Conservation (phyloP, 2,797 vertebrate genomes). For the Orestias chungarensis region DNA sequence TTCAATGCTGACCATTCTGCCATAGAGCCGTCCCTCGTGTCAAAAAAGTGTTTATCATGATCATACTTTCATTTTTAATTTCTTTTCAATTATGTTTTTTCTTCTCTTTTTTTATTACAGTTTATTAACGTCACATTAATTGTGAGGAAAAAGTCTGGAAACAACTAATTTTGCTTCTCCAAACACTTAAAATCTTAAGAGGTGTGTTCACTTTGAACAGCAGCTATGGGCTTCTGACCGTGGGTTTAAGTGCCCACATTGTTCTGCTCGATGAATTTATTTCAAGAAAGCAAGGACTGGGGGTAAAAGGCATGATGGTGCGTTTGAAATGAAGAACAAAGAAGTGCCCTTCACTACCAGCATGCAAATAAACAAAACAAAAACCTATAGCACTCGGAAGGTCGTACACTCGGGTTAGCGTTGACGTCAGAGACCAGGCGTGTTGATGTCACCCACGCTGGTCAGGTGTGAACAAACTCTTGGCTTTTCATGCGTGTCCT, state of each 20-base stretch:
- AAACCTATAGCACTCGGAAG: slow-evolving; percentile 46
- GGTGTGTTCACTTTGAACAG: too few species aligned
- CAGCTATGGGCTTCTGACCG: neutral
- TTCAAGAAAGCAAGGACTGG: slow-evolving; percentile 6
- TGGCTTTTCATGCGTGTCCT: slow-evolving; percentile 1
- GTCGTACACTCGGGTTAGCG: slow-evolving; percentile 28
- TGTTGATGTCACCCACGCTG: slow-evolving; percentile 48
- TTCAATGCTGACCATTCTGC: too few species aligned
- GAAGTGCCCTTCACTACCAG: slow-evolving; percentile 27
- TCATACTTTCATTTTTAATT: too few species aligned
- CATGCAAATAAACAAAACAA: slow-evolving; percentile 41
- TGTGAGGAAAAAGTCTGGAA: neutral
- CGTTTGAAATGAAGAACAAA: slow-evolving; percentile 58
- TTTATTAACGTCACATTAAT: too few species aligned
- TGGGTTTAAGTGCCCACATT: slow-evolving; percentile 3
- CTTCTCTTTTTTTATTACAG: too few species aligned
- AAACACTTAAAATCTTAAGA: too few species aligned
- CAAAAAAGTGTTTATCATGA: too few species aligned
- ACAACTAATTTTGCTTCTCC: neutral
- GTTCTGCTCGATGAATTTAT: slow-evolving; percentile 19
- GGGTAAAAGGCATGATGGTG: slow-evolving; percentile 18
- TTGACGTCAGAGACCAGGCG: slow-evolving; percentile 47
- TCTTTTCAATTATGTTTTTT: too few species aligned
- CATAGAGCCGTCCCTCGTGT: too few species aligned
- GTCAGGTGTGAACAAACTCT: slow-evolving; percentile 36